Percentiles rank a stretch among this genome's conserved stretches.
These are phyloP conservation scores for Spodoptera frugiperda DNA, from an alignment of 1,140 invertebrate species.

Conservation along the genomic window DNA sequence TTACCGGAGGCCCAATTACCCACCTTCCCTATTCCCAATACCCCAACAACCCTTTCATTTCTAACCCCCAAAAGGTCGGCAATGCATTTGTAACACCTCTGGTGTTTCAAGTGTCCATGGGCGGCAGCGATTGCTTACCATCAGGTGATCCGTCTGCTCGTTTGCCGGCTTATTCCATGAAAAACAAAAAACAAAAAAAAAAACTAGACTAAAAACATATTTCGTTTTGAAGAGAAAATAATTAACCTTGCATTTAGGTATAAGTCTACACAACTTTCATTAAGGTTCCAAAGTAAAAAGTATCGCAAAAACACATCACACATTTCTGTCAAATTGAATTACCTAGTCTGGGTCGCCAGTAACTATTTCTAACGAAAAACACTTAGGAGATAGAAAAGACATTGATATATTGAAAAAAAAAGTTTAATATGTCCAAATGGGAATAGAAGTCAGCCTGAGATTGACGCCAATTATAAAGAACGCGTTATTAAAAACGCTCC, in stretches of 20 bases:
- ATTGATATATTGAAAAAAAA: conserved; percentile 24
- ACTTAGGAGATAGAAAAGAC: neutral
- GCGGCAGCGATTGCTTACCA: too few relatives aligned
- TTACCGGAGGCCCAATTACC: too few relatives aligned
- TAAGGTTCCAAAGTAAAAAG: neutral
- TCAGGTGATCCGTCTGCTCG: too few relatives aligned
- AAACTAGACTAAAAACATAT: too few relatives aligned
- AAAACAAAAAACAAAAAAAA: neutral
- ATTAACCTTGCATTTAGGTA: neutral
- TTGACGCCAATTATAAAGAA: conserved; percentile 17
- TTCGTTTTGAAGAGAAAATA: too few relatives aligned
- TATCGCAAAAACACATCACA: neutral
- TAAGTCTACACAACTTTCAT: conserved; percentile 46
- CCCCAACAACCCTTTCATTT: too few relatives aligned
- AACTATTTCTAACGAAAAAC: neutral
- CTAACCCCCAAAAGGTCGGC: too few relatives aligned
- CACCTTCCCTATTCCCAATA: too few relatives aligned
- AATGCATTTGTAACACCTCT: too few relatives aligned
- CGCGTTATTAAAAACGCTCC: conserved; percentile 1
- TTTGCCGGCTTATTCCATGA: too few relatives aligned
- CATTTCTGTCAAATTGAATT: neutral
- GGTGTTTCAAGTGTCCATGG: too few relatives aligned
- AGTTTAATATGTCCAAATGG: conserved; percentile 19
- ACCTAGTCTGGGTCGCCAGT: neutral
- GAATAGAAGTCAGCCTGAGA: conserved; percentile 12